Evolutionary conservation across 2,113 vertebrate species (phyloP).

Genomic region (Petrocephalus microphthalmus): DNA sequence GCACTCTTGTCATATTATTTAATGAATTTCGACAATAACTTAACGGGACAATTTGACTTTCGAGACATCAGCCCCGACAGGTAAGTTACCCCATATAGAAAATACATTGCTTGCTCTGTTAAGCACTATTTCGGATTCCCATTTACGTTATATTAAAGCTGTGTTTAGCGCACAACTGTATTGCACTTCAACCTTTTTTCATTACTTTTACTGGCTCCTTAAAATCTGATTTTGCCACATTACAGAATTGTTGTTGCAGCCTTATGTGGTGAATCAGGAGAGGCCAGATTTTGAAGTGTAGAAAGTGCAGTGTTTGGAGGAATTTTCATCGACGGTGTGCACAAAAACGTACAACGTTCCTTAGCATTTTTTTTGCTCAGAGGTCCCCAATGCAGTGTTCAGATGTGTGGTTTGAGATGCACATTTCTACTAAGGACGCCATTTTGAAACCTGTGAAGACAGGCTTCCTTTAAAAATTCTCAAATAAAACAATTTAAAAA

Average conservation of each 20-base stretch:
- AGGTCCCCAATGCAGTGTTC: neutral
- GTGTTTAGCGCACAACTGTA: neutral
- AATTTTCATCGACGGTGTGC: neutral
- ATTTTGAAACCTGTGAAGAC: neutral
- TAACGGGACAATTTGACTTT: neutral
- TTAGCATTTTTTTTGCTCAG: neutral
- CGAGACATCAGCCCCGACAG: neutral
- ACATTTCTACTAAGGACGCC: neutral
- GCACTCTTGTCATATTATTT: no score
- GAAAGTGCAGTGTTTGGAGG: neutral
- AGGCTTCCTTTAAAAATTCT: neutral
- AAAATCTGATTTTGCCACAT: neutral
- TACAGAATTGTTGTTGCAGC: neutral
- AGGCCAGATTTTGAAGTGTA: neutral
- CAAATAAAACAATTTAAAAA: neutral
- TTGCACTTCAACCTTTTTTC: neutral
- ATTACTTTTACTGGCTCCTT: neutral
- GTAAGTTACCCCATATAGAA: conserved; percentile 6
- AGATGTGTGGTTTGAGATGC: neutral
- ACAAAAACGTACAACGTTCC: neutral
- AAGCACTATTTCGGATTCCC: neutral
- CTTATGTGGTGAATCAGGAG: neutral
- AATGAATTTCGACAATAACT: neutral
- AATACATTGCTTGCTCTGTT: neutral
- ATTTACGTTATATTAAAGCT: neutral